Percentiles rank a stretch among this genome's conserved stretches.
These are phyloP conservation scores for Branchinecta lindahli DNA, from an alignment of 1,140 invertebrate species.

Conservation along the genomic window DNA sequence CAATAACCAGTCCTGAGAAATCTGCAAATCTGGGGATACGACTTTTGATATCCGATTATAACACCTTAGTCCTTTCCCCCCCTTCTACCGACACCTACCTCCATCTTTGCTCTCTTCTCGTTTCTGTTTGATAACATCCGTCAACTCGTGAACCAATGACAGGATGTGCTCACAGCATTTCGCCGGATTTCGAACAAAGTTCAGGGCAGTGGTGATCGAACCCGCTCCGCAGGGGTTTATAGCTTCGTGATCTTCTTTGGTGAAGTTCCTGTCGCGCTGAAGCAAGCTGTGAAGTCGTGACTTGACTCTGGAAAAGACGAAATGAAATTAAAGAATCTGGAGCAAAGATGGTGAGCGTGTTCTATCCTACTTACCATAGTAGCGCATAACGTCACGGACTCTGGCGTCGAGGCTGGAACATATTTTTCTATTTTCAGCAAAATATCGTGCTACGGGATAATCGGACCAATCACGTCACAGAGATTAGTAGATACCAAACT, in stretches of 20 bases:
- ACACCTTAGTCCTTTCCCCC: neutral
- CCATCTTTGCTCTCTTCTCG: conserved; percentile 45
- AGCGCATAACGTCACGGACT: too few species aligned
- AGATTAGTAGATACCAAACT: too few species aligned
- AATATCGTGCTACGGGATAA: too few species aligned
- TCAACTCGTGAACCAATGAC: conserved; percentile 63
- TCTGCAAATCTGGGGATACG: too few species aligned
- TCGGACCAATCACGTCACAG: too few species aligned
- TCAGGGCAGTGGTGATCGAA: conserved; percentile 71
- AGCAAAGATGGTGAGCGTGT: too few species aligned
- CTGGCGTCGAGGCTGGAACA: too few species aligned
- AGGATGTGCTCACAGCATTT: conserved; percentile 82
- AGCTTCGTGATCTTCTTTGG: conserved; percentile 58
- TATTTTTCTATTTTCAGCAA: too few species aligned
- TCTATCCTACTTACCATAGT: too few species aligned
- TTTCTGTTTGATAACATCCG: conserved; percentile 67
- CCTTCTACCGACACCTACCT: too few species aligned
- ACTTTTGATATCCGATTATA: too few species aligned
- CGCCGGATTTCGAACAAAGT: conserved; percentile 92
- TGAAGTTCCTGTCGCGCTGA: conserved; percentile 78
- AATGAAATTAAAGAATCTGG: conserved; percentile 16
- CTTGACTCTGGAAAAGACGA: conserved; percentile 58
- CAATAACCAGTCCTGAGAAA: neutral
- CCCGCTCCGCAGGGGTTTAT: conserved; percentile 79
- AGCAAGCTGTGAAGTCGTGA: conserved; percentile 80